Conservation (phyloP, 2,888 invertebrate genomes). For the Spodoptera littoralis region DNA sequence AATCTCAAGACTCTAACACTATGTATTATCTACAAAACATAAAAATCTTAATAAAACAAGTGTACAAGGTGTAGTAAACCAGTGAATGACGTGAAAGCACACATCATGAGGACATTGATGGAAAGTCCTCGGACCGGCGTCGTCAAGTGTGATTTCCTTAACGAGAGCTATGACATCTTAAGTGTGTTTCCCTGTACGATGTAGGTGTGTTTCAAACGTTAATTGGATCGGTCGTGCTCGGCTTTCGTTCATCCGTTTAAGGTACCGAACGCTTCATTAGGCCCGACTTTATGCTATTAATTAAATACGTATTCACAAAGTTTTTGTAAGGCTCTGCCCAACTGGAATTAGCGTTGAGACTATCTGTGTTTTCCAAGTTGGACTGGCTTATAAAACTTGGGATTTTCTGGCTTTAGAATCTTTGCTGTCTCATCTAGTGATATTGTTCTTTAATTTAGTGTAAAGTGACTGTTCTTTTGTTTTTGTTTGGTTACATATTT, state of each 20-base stretch:
- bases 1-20: too few relatives aligned
- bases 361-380: conserved; percentile 8
- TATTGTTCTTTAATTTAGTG: not conserved
- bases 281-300: conserved; percentile 78
- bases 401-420: not conserved
- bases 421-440: not conserved
- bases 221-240: conserved; percentile 82
- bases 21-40: not conserved
- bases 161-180: conserved; percentile 78
- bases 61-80: conserved; percentile 9
- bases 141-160: conserved; percentile 73
- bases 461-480: too few relatives aligned
- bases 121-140: conserved; percentile 52
- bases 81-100: conserved; percentile 28
- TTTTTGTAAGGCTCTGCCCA: conserved; percentile 51
- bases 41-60: not conserved
- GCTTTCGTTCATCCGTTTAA: conserved; percentile 86
- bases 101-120: conserved; percentile 51
- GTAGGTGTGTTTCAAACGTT: conserved; percentile 79
- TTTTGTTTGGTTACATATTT: too few relatives aligned
- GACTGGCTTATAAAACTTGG: conserved; percentile 6
- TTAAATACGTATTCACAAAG: conserved; percentile 75
- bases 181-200: conserved; percentile 83
- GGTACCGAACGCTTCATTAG: conserved; percentile 83
- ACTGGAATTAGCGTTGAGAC: conserved; percentile 17